Evolutionary conservation across 2,797 vertebrate genomes (phyloP).

Genomic region (Gobionotothen gibberifrons): DNA sequence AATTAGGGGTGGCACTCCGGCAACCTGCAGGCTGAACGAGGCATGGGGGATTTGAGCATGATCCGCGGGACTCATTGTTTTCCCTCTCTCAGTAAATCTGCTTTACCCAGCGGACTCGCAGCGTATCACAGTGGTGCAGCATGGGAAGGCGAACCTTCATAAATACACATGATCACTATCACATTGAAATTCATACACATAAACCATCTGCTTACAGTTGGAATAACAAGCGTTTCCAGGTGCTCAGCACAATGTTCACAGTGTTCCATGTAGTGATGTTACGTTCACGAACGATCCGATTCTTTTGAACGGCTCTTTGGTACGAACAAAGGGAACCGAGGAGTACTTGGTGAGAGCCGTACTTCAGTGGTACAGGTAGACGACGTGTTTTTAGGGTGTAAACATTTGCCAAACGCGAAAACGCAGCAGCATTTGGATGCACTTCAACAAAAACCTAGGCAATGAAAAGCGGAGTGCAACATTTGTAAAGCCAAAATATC

Average conservation of each 20-base stretch:
- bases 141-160: constrained; percentile 47
- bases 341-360: too few relatives aligned
- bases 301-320: too few relatives aligned
- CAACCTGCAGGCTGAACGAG: constrained; percentile 67
- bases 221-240: constrained; percentile 37
- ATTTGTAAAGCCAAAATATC: too few relatives aligned
- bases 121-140: constrained; percentile 27
- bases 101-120: constrained; percentile 39
- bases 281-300: too few relatives aligned
- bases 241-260: constrained; percentile 1
- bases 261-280: not conserved
- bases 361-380: too few relatives aligned
- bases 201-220: constrained; percentile 26
- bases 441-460: too few relatives aligned
- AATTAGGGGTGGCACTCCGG: constrained; percentile 72
- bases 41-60: constrained; percentile 49
- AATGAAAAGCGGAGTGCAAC: too few relatives aligned
- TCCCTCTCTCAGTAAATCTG: constrained; percentile 30
- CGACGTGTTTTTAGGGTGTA: too few relatives aligned
- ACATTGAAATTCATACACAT: constrained; percentile 58
- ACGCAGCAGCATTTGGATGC: too few relatives aligned
- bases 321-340: too few relatives aligned
- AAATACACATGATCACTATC: constrained; percentile 52
- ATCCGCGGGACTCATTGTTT: constrained; percentile 56
- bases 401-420: too few relatives aligned